Percentiles rank a stretch among this genome's conserved stretches.
Conservation (phyloP, 2,113 vertebrate species). For the Thamnophis sirtalis region DNA sequence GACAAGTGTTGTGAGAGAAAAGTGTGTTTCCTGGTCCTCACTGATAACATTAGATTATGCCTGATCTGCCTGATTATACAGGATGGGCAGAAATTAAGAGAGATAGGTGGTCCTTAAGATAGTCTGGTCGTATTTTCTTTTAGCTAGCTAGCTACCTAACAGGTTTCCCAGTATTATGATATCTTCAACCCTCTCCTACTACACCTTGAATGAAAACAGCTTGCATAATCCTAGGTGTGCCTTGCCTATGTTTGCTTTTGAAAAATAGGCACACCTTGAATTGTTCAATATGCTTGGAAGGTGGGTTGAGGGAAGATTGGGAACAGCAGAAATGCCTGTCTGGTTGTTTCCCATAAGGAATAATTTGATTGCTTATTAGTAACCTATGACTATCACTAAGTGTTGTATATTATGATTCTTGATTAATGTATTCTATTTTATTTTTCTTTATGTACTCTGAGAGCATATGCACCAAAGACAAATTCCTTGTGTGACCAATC, state of each 20-base stretch:
- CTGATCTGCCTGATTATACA: background rate
- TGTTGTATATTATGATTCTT: too few relatives aligned
- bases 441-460: too few relatives aligned
- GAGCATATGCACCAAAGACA: too few relatives aligned
- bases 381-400: too few relatives aligned
- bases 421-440: too few relatives aligned
- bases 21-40: background rate
- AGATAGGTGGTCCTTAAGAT: background rate
- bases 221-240: background rate
- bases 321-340: background rate
- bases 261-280: background rate
- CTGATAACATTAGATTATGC: background rate
- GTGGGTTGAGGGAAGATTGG: background rate
- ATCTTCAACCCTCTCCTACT: background rate
- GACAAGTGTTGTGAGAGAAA: background rate
- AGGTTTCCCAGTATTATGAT: background rate
- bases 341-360: background rate
- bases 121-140: background rate
- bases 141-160: background rate
- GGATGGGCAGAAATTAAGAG: background rate
- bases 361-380: too few relatives aligned
- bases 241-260: background rate
- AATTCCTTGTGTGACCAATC: too few relatives aligned
- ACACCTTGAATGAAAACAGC: background rate
- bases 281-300: background rate